phyloP scores from a whole-genome alignment of 2,797 vertebrate species.

The Trichosurus vulpecula region DNA sequence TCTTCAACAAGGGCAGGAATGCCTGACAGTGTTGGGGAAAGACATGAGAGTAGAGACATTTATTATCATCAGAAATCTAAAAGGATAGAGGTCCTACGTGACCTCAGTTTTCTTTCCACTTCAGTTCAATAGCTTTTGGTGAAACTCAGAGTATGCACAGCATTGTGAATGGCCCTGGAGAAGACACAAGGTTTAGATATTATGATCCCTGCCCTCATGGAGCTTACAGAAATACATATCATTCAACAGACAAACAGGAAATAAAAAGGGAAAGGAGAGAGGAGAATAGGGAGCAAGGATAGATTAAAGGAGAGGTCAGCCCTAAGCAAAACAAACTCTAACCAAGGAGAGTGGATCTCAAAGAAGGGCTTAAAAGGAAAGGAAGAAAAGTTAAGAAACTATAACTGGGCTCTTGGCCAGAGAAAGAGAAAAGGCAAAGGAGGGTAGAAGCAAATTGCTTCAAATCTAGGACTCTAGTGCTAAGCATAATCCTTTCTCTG shows the following conservation, averaged over 20 bases:
- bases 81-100: background rate
- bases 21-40: background rate
- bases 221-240: background rate
- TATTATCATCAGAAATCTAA: background rate
- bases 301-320: background rate
- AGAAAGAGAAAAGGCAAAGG: background rate
- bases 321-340: background rate
- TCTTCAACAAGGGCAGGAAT: constrained; percentile 1
- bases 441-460: background rate
- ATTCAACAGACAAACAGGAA: background rate
- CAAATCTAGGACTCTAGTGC: background rate
- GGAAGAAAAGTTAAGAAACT: background rate
- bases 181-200: background rate
- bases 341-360: background rate
- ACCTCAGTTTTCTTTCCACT: background rate
- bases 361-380: background rate
- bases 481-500: background rate
- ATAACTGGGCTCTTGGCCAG: background rate
- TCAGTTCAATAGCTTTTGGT: background rate
- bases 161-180: background rate
- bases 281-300: background rate
- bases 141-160: background rate
- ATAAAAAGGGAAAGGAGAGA: background rate
- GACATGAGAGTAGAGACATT: background rate
- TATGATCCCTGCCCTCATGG: background rate